Conservation (phyloP, 2,888 invertebrate species). For the Drosophila multiciliata region DNA sequence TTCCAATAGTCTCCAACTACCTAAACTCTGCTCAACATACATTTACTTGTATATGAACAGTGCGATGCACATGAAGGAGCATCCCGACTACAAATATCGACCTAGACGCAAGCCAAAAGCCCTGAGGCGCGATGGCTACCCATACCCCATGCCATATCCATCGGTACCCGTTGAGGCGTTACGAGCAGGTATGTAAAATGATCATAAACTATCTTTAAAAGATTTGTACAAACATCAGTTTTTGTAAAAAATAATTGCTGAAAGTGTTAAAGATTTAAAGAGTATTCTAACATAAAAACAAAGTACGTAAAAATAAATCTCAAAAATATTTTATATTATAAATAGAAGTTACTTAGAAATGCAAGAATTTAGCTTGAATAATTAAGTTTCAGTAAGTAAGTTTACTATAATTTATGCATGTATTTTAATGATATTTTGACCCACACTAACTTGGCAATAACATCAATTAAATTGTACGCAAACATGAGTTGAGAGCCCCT, state of each 20-base stretch:
- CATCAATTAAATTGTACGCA: slow-evolving; percentile 26
- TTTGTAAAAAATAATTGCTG: background rate
- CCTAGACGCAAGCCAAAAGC: slow-evolving; percentile 96
- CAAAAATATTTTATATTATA: background rate
- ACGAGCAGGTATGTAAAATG: slow-evolving; percentile 90
- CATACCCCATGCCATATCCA: slow-evolving; percentile 96
- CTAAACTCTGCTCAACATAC: background rate
- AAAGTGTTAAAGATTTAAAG: background rate
- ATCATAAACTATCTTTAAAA: background rate
- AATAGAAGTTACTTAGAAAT: background rate
- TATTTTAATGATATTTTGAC: background rate
- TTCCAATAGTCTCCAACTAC: background rate
- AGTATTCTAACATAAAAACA: background rate
- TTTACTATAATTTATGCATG: background rate
- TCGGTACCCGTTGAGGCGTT: slow-evolving; percentile 95
- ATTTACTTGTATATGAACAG: slow-evolving; percentile 83
- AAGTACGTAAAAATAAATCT: background rate
- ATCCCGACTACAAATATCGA: slow-evolving; percentile 97
- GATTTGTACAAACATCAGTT: background rate
- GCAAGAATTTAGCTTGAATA: background rate
- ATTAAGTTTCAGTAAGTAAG: background rate
- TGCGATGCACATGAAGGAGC: slow-evolving; percentile 97
- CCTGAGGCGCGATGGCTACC: slow-evolving; percentile 94
- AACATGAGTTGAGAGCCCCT: slow-evolving; percentile 1
- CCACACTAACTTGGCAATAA: slow-evolving; percentile 9